Evolutionary conservation across 2,797 vertebrate species (phyloP).

Genomic region (Melanogrammus aeglefinus): DNA sequence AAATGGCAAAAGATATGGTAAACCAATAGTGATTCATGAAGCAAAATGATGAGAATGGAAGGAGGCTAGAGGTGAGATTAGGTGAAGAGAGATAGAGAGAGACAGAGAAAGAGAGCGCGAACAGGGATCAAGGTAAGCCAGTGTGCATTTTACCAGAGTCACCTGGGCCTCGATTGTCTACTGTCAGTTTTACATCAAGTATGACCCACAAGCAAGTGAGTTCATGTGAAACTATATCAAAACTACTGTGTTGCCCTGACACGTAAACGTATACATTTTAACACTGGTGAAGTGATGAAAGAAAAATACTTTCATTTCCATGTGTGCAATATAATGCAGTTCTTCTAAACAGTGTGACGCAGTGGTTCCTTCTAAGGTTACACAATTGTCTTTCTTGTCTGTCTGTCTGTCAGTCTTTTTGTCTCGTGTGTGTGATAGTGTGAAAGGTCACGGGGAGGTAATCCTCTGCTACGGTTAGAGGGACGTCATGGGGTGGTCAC

Average conservation of each 20-base stretch:
- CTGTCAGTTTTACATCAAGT: too few species aligned
- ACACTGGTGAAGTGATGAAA: not conserved
- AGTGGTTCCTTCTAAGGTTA: too few species aligned
- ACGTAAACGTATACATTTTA: not conserved
- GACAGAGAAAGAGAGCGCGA: conserved; percentile 36
- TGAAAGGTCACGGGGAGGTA: not conserved
- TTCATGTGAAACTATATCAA: too few species aligned
- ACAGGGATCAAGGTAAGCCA: conserved; percentile 47
- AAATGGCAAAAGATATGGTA: conserved; percentile 10
- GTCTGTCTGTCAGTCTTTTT: not conserved
- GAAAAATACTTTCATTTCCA: too few species aligned
- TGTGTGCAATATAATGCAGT: too few species aligned
- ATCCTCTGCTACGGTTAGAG: not conserved
- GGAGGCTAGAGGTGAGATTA: conserved; percentile 10
- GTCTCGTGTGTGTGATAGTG: not conserved
- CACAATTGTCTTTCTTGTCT: not conserved
- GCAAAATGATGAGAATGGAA: conserved; percentile 43
- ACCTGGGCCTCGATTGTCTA: too few species aligned
- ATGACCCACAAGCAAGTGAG: too few species aligned
- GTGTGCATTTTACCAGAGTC: not conserved
- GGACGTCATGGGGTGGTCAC: not conserved
- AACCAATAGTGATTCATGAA: conserved; percentile 15
- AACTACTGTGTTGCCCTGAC: not conserved
- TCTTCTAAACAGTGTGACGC: too few species aligned
- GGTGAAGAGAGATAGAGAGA: conserved; percentile 35